Evolutionary conservation across 2,113 vertebrate genomes (phyloP), one percentile per base, ranked within the genome.

Genomic region (Turnix velox): DNA sequence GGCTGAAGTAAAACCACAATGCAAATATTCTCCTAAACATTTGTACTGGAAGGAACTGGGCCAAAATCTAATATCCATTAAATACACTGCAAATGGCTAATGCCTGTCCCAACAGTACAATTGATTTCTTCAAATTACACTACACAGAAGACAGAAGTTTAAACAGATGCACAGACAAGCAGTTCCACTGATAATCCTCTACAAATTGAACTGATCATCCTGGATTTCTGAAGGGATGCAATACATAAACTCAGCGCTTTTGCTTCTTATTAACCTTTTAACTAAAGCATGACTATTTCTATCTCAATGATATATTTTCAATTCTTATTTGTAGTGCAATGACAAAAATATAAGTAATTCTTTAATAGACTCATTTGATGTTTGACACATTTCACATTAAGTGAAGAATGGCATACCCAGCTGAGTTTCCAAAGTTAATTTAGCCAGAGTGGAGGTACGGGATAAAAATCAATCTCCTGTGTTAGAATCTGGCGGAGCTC

Each of bases 401-500:
- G 59, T 43, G 31, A 91, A 87, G 28, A 83, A 80, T 20, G 35
- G 52, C n/a, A 59, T 57, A 84, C 39, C 58, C 37, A 89, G 10
- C 49, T 68, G 65, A 93, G 31, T 16, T 59, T 91, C 37, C 28
- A 61, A 72, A 87, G 18, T 18, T 82, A 79, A 76, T 57, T 62
- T 1, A 62, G 59, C 54, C 2, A 9, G 22, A 10, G 13, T 4
- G 18, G 12, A 10, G 16, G 4, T 15, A 22, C 14, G 27, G 28
- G 5, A 14, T 14, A 7, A 1, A 13, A 51, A 30, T 16, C 39
- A 79, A 40, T 49, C 10, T 14, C 0, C 13, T 18, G 3, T n/a
- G 55, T n/a, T 51, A 58, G 35, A 76, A 58, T 58, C 30, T 69
- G 30, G 62, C 22, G 45, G n/a, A 68, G 31, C 30, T 82, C 39